These are phyloP conservation scores for Chrysemys picta DNA, from an alignment of 2,113 vertebrate species.

Conservation along the genomic window DNA sequence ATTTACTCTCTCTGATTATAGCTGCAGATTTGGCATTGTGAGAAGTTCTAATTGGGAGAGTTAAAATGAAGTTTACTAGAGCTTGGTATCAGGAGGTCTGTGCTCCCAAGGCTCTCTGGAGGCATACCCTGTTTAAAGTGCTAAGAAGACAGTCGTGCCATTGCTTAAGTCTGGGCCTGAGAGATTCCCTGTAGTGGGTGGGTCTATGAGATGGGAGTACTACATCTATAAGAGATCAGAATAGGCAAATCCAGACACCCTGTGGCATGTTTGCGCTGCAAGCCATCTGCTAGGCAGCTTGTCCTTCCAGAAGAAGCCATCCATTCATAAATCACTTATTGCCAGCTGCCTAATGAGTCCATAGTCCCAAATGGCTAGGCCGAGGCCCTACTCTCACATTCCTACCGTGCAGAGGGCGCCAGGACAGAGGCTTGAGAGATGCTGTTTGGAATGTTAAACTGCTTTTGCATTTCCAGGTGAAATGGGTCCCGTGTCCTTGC, in stretches of 20 bases:
- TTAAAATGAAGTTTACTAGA: not conserved
- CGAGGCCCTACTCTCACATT: rapidly evolving
- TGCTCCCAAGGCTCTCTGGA: not conserved
- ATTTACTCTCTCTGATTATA: rapidly evolving
- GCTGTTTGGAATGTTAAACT: not conserved
- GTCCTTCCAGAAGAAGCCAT: not conserved
- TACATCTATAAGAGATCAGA: rapidly evolving
- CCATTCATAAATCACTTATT: rapidly evolving
- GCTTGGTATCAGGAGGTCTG: not conserved
- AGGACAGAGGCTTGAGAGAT: rapidly evolving
- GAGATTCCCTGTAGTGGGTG: not conserved
- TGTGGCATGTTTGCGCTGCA: not conserved
- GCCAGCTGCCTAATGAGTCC: not conserved
- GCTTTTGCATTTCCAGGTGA: not conserved
- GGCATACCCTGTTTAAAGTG: not conserved
- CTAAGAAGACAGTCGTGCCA: not conserved
- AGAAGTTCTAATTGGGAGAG: rapidly evolving
- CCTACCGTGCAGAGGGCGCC: not conserved
- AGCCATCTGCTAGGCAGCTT: not conserved
- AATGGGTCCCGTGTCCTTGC: not conserved
- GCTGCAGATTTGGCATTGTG: rapidly evolving
- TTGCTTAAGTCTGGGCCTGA: not conserved
- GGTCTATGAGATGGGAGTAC: rapidly evolving
- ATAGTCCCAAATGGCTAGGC: rapidly evolving
- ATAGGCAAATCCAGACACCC: rapidly evolving